Base-by-base conservation (phyloP, 2,888 invertebrate genomes). In the Erebia epiphron region DNA sequence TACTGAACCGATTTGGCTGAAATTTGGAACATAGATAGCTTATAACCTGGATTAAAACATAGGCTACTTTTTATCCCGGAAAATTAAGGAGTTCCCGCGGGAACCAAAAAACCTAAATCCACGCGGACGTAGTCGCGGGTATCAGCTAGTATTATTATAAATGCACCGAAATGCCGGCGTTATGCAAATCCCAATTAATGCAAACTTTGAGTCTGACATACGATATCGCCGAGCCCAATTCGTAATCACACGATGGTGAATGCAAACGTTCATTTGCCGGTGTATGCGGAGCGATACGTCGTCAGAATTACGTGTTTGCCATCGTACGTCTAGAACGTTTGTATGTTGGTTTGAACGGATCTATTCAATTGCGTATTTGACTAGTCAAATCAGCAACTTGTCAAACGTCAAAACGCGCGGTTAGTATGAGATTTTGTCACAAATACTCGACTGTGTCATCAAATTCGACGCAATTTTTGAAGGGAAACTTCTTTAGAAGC, bases 201-300 rank as follows among this genome's bases (percentile, higher is more conserved):
- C 72, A 71, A 74, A 76, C 74, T 75, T 75, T 75, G 75, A 68
- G 68, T 70, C 75, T 76, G 78, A 77, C 77, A 76, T 73, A 77
- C 75, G 77, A 76, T 73, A 72, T 69, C 72, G 73, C 65, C 69
- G 76, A 72, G 72, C 77, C 76, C 76, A 77, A 78, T 79, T 79
- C 77, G 79, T 79, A 80, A 82, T 82, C 79, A 78, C 77, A 79
- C 74, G 73, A 69, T 74, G 75, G 77, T 71, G 71, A 72, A 75
- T 74, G 76, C 75, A 75, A 79, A 75, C 79, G 76, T 77, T 78
- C 77, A 76, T 79, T 79, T 78, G 74, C 63, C 73, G 72, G 72
- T 70, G 50, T 72, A 50, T 72, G 62, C 67, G 49, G 63, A 70
- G 70, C 57, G 58, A 35, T 49, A 60, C 68, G 58, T 68, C 62